These are phyloP conservation scores for Catostomus latipinnis DNA, from an alignment of 2,797 vertebrate species.

Conservation along the genomic window DNA sequence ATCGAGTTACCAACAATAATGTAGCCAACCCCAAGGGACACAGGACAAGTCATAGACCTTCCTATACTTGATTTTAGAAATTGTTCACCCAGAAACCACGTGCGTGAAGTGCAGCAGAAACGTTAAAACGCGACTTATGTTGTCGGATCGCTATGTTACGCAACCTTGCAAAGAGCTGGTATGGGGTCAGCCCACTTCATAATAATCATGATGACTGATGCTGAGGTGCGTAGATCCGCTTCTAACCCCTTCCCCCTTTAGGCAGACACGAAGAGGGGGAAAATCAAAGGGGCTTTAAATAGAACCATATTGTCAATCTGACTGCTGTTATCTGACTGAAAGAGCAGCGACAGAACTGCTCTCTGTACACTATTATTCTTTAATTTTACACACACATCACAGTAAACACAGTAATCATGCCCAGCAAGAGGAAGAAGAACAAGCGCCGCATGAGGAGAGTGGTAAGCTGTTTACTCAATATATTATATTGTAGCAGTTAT, in stretches of 20 bases:
- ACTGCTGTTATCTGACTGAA: constrained; percentile 31
- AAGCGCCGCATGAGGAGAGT: constrained; percentile 76
- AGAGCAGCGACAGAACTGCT: constrained; percentile 39
- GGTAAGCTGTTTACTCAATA: constrained; percentile 55
- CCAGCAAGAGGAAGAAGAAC: constrained; percentile 81
- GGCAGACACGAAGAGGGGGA: constrained; percentile 58
- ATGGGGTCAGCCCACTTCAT: constrained; percentile 25
- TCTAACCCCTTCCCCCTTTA: constrained; percentile 59
- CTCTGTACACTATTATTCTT: neutral
- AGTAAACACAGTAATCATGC: constrained; percentile 66
- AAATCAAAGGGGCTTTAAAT: constrained; percentile 65
- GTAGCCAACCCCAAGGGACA: no score
- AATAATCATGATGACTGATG: constrained; percentile 13
- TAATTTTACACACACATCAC: constrained; percentile 5
- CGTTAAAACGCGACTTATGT: neutral
- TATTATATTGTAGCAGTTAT: no score
- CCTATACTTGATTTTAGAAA: no score
- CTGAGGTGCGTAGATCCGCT: constrained; percentile 52
- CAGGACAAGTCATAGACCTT: no score
- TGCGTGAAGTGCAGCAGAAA: no score
- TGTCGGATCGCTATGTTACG: neutral
- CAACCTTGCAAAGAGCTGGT: constrained; percentile 8
- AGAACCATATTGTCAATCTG: constrained; percentile 50
- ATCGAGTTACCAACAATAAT: no score
- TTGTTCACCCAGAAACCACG: no score